These are phyloP conservation scores for Scophthalmus maximus DNA, from an alignment of 2,113 vertebrate species.

Conservation along the genomic window DNA sequence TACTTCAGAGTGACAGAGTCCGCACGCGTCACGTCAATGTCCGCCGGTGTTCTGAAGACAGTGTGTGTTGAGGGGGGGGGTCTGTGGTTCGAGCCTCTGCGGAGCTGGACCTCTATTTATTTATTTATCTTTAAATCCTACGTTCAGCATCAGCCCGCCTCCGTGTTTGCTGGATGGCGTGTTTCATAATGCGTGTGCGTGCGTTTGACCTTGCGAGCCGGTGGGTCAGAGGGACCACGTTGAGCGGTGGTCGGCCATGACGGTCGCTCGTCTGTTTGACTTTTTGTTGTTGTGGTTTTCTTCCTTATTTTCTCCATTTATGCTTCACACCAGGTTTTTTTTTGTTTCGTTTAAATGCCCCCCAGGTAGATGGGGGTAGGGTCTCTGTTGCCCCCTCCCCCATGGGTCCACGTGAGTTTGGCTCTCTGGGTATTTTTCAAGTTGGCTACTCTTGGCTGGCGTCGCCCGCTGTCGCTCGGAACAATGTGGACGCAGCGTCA, in stretches of 20 bases:
- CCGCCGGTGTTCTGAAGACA: conserved; percentile 46
- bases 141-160: conserved; percentile 4
- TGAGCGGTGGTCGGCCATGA: conserved; percentile 6
- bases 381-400: background rate
- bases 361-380: background rate
- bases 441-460: conserved; percentile 31
- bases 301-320: background rate
- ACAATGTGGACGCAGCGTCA: conserved; percentile 11
- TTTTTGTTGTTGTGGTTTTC: background rate
- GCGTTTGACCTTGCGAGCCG: background rate
- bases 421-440: conserved; percentile 37
- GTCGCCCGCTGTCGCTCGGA: conserved; percentile 26
- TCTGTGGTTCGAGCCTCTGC: background rate
- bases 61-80: conserved; percentile 18
- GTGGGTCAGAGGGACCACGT: conserved; percentile 15
- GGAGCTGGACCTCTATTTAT: background rate
- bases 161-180: background rate
- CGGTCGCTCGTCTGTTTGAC: background rate
- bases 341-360: background rate
- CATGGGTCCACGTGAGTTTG: conserved; percentile 24
- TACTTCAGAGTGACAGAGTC: conserved; percentile 65
- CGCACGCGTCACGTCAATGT: conserved; percentile 54
- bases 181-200: background rate
- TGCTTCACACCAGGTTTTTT: background rate
- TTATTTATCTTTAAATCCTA: too few species aligned